Evolutionary conservation across 1,140 invertebrate genomes (phyloP).

Genomic region (Calliopsis andreniformis): DNA sequence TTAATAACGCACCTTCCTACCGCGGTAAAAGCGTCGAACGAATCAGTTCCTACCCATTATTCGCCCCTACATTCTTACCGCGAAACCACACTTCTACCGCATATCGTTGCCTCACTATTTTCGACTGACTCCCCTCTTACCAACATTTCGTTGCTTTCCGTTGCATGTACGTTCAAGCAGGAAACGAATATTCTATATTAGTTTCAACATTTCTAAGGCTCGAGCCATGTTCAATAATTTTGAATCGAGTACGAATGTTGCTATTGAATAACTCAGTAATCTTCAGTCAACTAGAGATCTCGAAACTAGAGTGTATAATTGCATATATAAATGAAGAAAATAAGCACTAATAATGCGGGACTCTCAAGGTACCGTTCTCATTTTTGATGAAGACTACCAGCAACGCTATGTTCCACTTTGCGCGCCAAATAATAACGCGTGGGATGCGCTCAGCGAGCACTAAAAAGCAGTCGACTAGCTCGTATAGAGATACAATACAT

Average conservation of each 20-base stretch:
- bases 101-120: slow-evolving; percentile 7
- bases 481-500: neutral
- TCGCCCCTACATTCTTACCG: neutral
- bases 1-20: slow-evolving; percentile 38
- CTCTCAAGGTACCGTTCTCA: neutral
- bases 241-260: too few species aligned
- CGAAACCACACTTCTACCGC: neutral
- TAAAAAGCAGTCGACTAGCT: neutral
- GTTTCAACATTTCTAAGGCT: too few species aligned
- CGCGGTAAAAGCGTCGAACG: slow-evolving; percentile 37
- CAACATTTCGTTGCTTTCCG: too few species aligned
- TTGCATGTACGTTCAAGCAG: too few species aligned
- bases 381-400: neutral
- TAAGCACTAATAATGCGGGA: too few species aligned
- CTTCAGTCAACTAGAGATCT: too few species aligned
- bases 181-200: too few species aligned
- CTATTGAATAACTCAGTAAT: too few species aligned
- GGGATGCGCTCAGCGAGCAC: too few species aligned
- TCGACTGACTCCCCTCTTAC: neutral
- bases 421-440: neutral
- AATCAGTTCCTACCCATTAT: slow-evolving; percentile 35
- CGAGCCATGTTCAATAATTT: too few species aligned
- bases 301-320: too few species aligned
- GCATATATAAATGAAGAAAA: too few species aligned
- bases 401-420: neutral